Conservation (phyloP, 2,797 vertebrate species). For the Discoglossus pictus region DNA sequence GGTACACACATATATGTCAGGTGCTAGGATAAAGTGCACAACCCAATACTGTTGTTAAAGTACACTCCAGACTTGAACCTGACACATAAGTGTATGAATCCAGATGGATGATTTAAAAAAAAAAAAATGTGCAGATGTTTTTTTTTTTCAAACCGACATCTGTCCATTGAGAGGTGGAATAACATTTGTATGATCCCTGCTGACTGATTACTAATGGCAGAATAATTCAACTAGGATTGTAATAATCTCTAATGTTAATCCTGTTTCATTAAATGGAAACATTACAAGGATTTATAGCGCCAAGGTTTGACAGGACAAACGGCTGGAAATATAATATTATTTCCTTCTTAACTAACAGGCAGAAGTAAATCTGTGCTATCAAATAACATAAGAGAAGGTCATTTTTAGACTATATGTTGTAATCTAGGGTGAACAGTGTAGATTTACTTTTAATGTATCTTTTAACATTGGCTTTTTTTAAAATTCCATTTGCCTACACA, state of each 20-base stretch:
- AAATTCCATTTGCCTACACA: no score
- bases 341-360: no score
- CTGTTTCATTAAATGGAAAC: slow-evolving; percentile 51
- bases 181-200: slow-evolving; percentile 52
- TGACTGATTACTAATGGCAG: slow-evolving; percentile 62
- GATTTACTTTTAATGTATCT: no score
- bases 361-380: no score
- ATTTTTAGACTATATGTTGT: no score
- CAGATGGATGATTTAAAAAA: slow-evolving; percentile 32
- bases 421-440: no score
- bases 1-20: no score
- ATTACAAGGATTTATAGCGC: slow-evolving; percentile 35
- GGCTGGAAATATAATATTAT: no score
- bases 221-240: slow-evolving; percentile 56
- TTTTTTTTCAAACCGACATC: slow-evolving; percentile 21
- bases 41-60: not conserved
- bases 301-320: slow-evolving; percentile 6
- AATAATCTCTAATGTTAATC: slow-evolving; percentile 60
- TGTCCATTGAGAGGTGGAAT: slow-evolving; percentile 51
- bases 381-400: no score
- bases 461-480: no score
- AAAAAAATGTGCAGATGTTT: slow-evolving; percentile 37
- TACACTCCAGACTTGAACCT: not conserved
- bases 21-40: no score
- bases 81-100: not conserved